These are phyloP conservation scores for Sycophila texana DNA, from an alignment of 2,888 invertebrate species.

Conservation along the genomic window DNA sequence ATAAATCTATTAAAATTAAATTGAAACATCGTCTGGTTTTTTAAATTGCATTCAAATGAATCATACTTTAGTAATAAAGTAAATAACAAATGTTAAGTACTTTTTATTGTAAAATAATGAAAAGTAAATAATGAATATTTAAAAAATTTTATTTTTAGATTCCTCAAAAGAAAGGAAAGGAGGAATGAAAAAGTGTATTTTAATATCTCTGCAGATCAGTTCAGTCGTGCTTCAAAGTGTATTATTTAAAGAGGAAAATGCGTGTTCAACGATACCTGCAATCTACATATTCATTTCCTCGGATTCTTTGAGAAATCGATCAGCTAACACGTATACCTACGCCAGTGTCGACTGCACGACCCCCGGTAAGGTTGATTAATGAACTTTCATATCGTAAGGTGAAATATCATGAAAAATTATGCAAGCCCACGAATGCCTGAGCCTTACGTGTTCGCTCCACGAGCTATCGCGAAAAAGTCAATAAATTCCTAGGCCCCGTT, in stretches of 20 bases:
- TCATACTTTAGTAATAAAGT: no score
- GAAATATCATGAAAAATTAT: constrained; percentile 61
- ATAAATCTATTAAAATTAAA: no score
- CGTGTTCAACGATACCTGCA: neutral
- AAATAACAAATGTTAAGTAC: no score
- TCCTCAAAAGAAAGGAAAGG: no score
- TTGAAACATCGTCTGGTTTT: no score
- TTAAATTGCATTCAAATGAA: no score
- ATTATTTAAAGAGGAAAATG: neutral
- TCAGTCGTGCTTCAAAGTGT: constrained; percentile 6
- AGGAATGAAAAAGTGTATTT: neutral
- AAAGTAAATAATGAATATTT: no score
- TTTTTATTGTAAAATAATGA: no score
- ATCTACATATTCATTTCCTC: constrained; percentile 38
- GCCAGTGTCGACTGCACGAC: constrained; percentile 20
- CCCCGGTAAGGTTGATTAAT: constrained; percentile 59
- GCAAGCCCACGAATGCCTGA: constrained; percentile 47
- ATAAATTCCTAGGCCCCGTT: constrained; percentile 28
- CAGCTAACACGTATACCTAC: neutral
- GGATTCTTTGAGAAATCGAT: constrained; percentile 32
- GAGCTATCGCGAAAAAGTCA: constrained; percentile 49
- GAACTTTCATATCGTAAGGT: constrained; percentile 59
- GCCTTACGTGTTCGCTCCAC: constrained; percentile 24
- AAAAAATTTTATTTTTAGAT: neutral
- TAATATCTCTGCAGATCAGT: constrained; percentile 4